A percentile compares a stretch with the other conserved stretches of the same genome.
These are phyloP conservation scores for Brachyptera risi DNA, from an alignment of 2,888 invertebrate species.

Conservation along the genomic window DNA sequence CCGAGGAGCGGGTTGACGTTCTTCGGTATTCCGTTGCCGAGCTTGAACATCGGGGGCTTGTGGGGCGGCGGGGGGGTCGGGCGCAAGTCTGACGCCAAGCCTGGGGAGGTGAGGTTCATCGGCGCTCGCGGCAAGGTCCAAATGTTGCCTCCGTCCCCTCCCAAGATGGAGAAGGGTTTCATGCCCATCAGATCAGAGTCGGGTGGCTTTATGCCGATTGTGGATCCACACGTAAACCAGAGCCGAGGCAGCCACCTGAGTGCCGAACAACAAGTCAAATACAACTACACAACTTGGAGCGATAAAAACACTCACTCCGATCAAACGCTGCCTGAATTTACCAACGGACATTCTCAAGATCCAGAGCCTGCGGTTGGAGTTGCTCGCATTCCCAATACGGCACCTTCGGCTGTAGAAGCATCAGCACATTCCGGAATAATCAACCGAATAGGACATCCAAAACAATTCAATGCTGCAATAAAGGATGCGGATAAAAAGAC, in stretches of 20 bases:
- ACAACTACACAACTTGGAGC: constrained; percentile 14
- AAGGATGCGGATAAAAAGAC: no score
- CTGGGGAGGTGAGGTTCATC: constrained; percentile 24
- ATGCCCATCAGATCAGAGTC: constrained; percentile 67
- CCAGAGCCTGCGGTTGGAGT: no score
- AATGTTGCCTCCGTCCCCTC: constrained; percentile 49
- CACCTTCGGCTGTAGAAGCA: not conserved
- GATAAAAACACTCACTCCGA: not conserved
- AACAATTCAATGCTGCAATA: no score
- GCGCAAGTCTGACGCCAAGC: constrained; percentile 44
- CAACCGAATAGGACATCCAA: not conserved
- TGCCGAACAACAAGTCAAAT: constrained; percentile 17
- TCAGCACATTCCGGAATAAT: not conserved
- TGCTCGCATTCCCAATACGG: not conserved
- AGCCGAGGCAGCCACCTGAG: constrained; percentile 2
- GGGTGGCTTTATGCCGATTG: constrained; percentile 70
- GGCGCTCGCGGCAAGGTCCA: constrained; percentile 40
- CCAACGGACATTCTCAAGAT: no score
- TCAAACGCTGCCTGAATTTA: not conserved
- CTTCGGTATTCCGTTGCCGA: constrained; percentile 76
- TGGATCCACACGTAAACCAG: constrained; percentile 44
- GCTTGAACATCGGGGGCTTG: constrained; percentile 56
- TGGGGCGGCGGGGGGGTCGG: constrained; percentile 43
- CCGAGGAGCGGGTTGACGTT: constrained; percentile 71
- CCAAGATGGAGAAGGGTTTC: constrained; percentile 57